Evolutionary conservation across 2,888 invertebrate species (phyloP).

Genomic region (Actias luna): DNA sequence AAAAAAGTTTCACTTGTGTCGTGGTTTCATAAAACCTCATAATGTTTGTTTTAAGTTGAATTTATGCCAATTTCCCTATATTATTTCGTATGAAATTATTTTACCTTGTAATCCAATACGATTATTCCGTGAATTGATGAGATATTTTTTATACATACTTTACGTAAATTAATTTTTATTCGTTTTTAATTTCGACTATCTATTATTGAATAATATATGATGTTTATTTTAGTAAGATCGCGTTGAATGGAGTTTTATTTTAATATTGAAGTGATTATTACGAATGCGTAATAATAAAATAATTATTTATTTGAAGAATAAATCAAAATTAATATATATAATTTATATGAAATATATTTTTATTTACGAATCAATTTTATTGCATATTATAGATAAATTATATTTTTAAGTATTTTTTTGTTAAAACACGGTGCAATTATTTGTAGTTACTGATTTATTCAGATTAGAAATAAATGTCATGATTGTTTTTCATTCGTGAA

Average conservation of each 20-base stretch:
- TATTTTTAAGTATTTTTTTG: slow-evolving; percentile 59
- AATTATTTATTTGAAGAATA: slow-evolving; percentile 58
- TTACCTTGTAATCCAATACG: slow-evolving; percentile 34
- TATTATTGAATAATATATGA: slow-evolving; percentile 24
- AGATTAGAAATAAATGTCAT: slow-evolving; percentile 31
- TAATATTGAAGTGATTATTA: slow-evolving; percentile 40
- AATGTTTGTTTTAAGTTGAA: slow-evolving; percentile 27
- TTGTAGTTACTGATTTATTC: slow-evolving; percentile 47
- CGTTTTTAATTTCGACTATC: slow-evolving; percentile 17
- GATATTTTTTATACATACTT: slow-evolving; percentile 13
- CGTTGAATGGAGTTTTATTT: slow-evolving; percentile 57
- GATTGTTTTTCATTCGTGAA: slow-evolving; percentile 39
- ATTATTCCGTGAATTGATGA: background rate
- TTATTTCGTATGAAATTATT: slow-evolving; percentile 60
- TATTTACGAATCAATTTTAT: slow-evolving; percentile 43
- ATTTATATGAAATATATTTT: slow-evolving; percentile 48
- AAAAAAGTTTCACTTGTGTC: no score
- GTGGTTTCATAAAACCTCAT: no score
- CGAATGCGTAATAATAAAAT: slow-evolving; percentile 23
- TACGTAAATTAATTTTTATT: background rate
- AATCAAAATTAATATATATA: slow-evolving; percentile 57
- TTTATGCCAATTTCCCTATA: slow-evolving; percentile 48
- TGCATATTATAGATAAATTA: slow-evolving; percentile 41
- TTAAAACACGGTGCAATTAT: slow-evolving; percentile 73
- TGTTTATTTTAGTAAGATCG: slow-evolving; percentile 55